Evolutionary conservation across 1,140 invertebrate genomes (phyloP).

Genomic region (Aphis gossypii): DNA sequence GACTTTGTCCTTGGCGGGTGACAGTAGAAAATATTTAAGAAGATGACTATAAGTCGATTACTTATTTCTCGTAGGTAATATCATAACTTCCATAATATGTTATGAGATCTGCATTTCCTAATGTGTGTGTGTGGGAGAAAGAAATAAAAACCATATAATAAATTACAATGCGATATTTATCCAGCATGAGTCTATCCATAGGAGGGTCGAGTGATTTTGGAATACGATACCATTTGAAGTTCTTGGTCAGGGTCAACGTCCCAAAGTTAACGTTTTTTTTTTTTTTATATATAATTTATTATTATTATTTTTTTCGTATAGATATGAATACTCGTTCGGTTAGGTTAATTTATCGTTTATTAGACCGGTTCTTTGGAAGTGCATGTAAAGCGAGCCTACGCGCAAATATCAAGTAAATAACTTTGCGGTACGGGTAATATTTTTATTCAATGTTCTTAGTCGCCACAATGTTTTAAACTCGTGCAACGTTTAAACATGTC

Average conservation of each 20-base stretch:
- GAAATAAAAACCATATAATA: not conserved
- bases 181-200: too few species aligned
- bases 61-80: not conserved
- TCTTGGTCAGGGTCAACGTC: constrained; percentile 52
- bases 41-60: not conserved
- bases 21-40: not conserved
- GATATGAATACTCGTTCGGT: not conserved
- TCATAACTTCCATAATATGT: not conserved
- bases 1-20: not conserved
- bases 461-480: not conserved
- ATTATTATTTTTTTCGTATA: not conserved
- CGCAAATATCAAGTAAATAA: constrained; percentile 1
- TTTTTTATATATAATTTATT: constrained; percentile 27
- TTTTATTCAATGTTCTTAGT: not conserved
- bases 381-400: not conserved
- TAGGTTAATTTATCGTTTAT: constrained; percentile 17
- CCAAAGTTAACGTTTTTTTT: constrained; percentile 40
- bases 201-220: not conserved
- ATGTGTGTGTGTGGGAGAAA: not conserved
- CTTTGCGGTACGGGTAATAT: not conserved
- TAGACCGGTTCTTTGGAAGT: constrained; percentile 16
- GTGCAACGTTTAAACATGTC: not conserved
- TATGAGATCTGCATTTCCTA: constrained; percentile 11
- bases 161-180: constrained; percentile 39
- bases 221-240: constrained; percentile 26